Evolutionary conservation across 2,888 invertebrate species (phyloP).

Genomic region (Acrobeloides nanus): DNA sequence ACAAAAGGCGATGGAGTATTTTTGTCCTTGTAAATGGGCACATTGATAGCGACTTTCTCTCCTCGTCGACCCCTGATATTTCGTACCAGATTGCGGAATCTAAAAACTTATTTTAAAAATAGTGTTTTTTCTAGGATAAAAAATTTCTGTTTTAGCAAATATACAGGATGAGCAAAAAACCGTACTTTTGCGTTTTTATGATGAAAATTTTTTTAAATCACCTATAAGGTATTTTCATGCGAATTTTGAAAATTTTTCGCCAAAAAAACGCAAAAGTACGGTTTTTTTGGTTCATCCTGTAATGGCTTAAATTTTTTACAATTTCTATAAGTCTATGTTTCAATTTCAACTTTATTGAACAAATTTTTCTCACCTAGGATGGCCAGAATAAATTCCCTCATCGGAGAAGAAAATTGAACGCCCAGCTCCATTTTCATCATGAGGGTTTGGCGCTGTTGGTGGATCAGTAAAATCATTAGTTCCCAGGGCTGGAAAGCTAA

Average conservation of each 20-base stretch:
- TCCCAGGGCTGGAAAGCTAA: constrained; percentile 87
- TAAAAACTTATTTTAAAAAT: constrained; percentile 12
- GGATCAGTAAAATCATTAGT: constrained; percentile 81
- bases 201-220: no score
- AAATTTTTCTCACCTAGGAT: constrained; percentile 68
- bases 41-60: constrained; percentile 88
- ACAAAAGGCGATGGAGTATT: constrained; percentile 70
- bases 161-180: no score
- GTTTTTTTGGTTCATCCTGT: no score
- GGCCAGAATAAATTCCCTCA: constrained; percentile 84
- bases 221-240: no score
- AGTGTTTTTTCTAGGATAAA: constrained; percentile 57
- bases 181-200: no score
- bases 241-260: no score
- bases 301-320: no score
- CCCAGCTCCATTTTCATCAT: constrained; percentile 69
- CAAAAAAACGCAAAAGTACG: no score
- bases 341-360: no score
- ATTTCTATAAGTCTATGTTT: no score
- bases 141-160: no score
- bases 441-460: constrained; percentile 62
- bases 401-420: constrained; percentile 82
- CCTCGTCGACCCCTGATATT: constrained; percentile 85
- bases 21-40: constrained; percentile 78
- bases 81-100: constrained; percentile 69